Evolutionary conservation across 2,113 vertebrate genomes (phyloP).

Genomic region (Melanotaenia duboulayi): DNA sequence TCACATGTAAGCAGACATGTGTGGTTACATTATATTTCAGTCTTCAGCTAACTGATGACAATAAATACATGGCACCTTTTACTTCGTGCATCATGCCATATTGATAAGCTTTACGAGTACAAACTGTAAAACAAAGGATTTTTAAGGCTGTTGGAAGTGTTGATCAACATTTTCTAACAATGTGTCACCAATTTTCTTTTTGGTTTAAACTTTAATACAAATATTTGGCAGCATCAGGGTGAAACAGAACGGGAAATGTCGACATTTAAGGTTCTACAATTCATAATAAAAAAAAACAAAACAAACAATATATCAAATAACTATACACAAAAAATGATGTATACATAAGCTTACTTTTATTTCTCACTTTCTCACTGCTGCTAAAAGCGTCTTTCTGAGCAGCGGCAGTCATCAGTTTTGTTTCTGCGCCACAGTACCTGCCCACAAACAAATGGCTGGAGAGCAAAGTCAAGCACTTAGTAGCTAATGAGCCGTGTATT

Average conservation of each 20-base stretch:
- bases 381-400: background rate
- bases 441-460: background rate
- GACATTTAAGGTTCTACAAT: no score
- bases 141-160: background rate
- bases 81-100: no score
- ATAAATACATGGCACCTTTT: background rate
- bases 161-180: background rate
- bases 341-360: background rate
- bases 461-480: slow-evolving; percentile 17
- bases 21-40: background rate
- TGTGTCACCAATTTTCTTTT: no score
- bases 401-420: background rate
- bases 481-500: slow-evolving; percentile 13
- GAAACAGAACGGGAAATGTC: no score
- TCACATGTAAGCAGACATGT: background rate
- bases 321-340: no score
- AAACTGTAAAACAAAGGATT: background rate
- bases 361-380: background rate
- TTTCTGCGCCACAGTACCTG: slow-evolving; percentile 5
- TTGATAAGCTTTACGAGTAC: background rate
- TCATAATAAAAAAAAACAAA: no score
- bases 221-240: no score
- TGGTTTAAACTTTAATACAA: no score
- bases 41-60: slow-evolving; percentile 4
- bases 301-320: no score